Evolutionary conservation across 1,140 invertebrate species (phyloP).

Genomic region (Pseudomyrmex cubaensis): DNA sequence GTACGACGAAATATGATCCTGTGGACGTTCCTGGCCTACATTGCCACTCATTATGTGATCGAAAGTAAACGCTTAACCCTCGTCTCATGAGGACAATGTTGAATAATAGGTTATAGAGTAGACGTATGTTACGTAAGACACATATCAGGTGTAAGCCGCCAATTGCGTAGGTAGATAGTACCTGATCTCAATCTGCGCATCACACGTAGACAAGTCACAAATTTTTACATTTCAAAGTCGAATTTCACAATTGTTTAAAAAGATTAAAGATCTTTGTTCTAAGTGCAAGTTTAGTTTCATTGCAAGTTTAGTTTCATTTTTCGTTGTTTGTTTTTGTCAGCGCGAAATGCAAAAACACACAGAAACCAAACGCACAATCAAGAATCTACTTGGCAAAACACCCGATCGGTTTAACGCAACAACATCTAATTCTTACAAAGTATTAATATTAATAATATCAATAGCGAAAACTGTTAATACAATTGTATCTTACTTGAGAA

Average conservation of each 20-base stretch:
- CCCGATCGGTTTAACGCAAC: no score
- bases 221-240: background rate
- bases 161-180: background rate
- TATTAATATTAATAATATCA: no score
- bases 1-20: conserved; percentile 83
- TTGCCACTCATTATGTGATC: conserved; percentile 80
- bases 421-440: no score
- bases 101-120: conserved; percentile 64
- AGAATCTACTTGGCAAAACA: no score
- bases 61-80: conserved; percentile 71
- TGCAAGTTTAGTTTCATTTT: conserved; percentile 9
- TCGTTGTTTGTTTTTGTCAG: background rate
- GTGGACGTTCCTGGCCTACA: conserved; percentile 84
- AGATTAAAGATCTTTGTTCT: background rate
- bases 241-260: no score
- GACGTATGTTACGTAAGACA: conserved; percentile 10
- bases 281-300: background rate
- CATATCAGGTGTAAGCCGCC: conserved; percentile 4
- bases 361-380: no score
- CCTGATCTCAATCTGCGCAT: background rate
- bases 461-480: no score
- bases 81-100: conserved; percentile 62
- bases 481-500: no score
- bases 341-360: no score
- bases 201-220: background rate